Evolutionary conservation across 2,113 vertebrate species (phyloP).

Genomic region (Geococcyx californianus): DNA sequence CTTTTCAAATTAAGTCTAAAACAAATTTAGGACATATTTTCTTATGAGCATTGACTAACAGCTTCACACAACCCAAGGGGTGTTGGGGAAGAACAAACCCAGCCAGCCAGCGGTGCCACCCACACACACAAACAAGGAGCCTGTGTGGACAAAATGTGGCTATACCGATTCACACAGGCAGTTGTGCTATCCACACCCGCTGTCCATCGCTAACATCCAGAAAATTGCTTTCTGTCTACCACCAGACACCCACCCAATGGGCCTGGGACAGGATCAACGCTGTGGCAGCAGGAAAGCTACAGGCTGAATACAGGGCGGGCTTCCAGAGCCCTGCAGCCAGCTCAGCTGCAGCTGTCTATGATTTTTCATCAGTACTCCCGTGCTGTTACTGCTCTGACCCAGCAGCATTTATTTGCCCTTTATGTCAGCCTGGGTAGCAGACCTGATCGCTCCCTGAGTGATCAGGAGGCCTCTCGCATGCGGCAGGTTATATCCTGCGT

Average conservation of each 20-base stretch:
- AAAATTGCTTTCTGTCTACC: not conserved
- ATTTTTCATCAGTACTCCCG: not conserved
- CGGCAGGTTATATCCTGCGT: not conserved
- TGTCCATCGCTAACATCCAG: not conserved
- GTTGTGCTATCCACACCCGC: not conserved
- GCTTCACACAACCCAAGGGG: not conserved
- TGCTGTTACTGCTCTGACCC: not conserved
- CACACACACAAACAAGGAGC: not conserved
- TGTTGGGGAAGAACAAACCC: not conserved
- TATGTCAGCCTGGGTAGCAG: not conserved
- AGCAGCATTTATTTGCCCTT: not conserved
- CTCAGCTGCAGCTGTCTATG: not conserved
- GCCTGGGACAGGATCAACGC: not conserved
- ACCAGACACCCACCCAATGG: not conserved
- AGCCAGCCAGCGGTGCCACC: rapidly evolving
- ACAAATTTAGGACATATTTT: not conserved
- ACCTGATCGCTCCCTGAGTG: not conserved
- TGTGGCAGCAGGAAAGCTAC: not conserved
- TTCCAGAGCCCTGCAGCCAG: not conserved
- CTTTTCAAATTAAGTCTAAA: not conserved
- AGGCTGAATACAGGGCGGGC: not conserved
- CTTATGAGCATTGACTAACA: not conserved
- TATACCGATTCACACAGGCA: rapidly evolving
- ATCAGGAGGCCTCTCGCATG: not conserved
- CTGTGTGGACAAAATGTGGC: rapidly evolving